Conservation (phyloP, 2,113 vertebrate genomes). For the Paratilapia polleni region DNA sequence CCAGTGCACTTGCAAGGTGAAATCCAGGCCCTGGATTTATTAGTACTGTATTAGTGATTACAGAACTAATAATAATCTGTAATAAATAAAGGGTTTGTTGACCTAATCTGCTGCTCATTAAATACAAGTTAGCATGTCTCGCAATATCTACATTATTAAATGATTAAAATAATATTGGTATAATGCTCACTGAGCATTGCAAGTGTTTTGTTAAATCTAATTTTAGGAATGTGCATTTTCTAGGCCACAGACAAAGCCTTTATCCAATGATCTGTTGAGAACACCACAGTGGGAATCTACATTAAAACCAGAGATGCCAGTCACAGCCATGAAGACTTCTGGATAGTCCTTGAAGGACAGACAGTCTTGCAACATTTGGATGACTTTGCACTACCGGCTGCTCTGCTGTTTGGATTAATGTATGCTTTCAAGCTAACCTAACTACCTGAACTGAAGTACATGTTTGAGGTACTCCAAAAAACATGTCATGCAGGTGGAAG, state of each 20-base stretch:
- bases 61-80: neutral
- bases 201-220: neutral
- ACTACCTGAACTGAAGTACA: neutral
- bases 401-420: neutral
- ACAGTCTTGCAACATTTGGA: neutral
- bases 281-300: neutral
- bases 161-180: neutral
- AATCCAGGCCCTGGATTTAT: neutral
- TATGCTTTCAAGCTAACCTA: neutral
- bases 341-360: neutral
- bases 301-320: neutral
- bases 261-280: neutral
- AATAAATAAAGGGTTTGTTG: neutral
- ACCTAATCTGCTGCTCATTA: neutral
- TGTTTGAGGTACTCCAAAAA: neutral
- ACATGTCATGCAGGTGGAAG: neutral
- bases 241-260: neutral
- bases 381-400: neutral
- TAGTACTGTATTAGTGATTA: neutral
- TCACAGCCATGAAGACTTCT: neutral
- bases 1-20: neutral
- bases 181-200: neutral
- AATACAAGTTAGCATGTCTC: neutral
- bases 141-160: neutral
- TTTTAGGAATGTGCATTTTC: neutral